Base-by-base conservation (phyloP, 2,113 vertebrate species). In the Struthio camelus region DNA sequence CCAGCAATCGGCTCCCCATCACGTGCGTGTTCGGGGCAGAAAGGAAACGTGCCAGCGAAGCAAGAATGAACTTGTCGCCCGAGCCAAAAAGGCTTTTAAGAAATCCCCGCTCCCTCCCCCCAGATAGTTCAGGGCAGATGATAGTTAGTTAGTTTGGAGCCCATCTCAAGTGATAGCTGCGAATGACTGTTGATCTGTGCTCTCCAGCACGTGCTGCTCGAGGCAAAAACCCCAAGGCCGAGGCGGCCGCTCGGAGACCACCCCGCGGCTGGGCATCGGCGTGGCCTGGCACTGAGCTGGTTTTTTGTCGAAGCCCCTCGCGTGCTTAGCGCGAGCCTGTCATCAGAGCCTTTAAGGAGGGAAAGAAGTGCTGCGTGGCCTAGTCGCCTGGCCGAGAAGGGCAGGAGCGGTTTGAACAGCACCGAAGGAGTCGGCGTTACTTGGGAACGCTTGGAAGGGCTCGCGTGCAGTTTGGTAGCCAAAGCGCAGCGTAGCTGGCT, bases 1-100 rank as follows among this genome's bases (percentile, higher is more conserved):
- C 24, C 18, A 62, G 62, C 30, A 19, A 69, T 28, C 2, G 1
- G 66, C 40, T 34, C 73, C 44, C 17, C 1, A 27, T 54, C 72
- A 20, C 1, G 6, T 28, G 9, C 28, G 40, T 2, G 38, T 42
- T 58, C 25, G 42, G 65, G 51, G 50, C 4, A 6, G 30, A 24
- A 65, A 42, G 66, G 50, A 42, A 62, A 50, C 2, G 6, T 14
- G 22, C 50, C 42, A 50, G 66, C 53, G 25, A 84, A 56, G 66
- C 27, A 40, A 14, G 73, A 58, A 23, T 12, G 42, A 40, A n/a
- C 36, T 30, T 12, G 23, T 40, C 25, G 30, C 32, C 14, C 13
- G 70, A 72, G 85, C 38, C 85, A 79, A 89, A 89, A 89, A 93
- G 73, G 86, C 80, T 73, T 93, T 85, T 80, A 93, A 61, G 73